phyloP scores from a whole-genome alignment of 2,797 vertebrate genomes.

The Xerus rutilus region DNA sequence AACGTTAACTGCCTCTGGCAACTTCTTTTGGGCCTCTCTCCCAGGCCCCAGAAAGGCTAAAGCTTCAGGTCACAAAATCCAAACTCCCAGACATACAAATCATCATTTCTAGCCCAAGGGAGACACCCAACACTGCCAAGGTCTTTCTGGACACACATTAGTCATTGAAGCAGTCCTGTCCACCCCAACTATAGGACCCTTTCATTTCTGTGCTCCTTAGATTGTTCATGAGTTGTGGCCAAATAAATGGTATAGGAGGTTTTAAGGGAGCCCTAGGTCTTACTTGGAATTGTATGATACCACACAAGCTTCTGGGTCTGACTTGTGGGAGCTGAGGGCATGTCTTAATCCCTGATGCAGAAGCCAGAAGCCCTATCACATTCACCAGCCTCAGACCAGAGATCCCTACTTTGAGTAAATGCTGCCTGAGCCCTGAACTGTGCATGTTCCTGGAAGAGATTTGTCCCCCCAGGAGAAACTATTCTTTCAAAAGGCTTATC shows the following conservation, averaged over 20 bases:
- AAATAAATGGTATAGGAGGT: background rate
- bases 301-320: background rate
- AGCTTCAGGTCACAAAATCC: constrained; percentile 65
- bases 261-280: background rate
- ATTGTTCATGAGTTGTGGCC: background rate
- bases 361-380: constrained; percentile 1
- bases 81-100: constrained; percentile 61
- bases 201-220: background rate
- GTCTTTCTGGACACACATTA: background rate
- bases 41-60: constrained; percentile 57
- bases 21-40: constrained; percentile 50
- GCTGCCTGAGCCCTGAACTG: background rate
- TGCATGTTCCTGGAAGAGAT: background rate
- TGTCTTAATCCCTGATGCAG: background rate
- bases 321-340: background rate
- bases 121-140: constrained; percentile 30
- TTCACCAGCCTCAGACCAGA: background rate
- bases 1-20: constrained; percentile 47
- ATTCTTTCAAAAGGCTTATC: background rate
- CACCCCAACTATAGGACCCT: background rate
- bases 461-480: background rate
- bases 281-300: background rate
- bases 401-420: background rate
- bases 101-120: constrained; percentile 38
- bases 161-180: background rate